Base-by-base conservation (phyloP, 2,888 invertebrate genomes). In the Erebia aethiops region DNA sequence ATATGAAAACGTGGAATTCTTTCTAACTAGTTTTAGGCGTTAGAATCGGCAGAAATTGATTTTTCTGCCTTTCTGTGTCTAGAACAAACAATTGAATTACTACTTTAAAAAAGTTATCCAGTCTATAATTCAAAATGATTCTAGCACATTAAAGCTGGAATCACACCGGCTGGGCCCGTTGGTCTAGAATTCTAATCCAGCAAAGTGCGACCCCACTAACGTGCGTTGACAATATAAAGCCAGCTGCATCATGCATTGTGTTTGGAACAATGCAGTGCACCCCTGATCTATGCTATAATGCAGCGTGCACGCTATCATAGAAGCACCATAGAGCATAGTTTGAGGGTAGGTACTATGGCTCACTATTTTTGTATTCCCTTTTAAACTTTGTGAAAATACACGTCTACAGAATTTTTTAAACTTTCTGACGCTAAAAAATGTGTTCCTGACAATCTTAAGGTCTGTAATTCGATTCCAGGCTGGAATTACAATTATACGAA, bases 221-320 rank as follows among this genome's bases (percentile, higher is more conserved):
- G 56, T 58, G 41, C 71, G 64, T 66, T 70, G 70, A 72, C 68
- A 70, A 68, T 69, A 68, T 69, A 62, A 65, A 72, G 83, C 74
- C 86, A 86, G 86, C 86, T 86, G 86, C 85, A 79, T 77, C 77
- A 77, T 70, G 71, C 77, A 81, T 82, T 78, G 83, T 81, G 74
- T 9, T 70, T 68, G 73, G 57, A 58, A 67, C 67, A 67, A 67
- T 67, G 80, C 80, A 83, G 81, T 80, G 79, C 81, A 73, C 85
- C 84, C 84, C 79, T 80, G 78, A 81, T 80, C 80, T 82, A 82
- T 79, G 73, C 75, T 68, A 69, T 74, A 76, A 75, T 74, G 74
- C 70, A 73, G 67, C 64, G 63, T 67, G 57, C 56, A 70, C 67
- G 51, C 70, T 67, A 62, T 73, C 66, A 70, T 71, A 74, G 68